phyloP scores from a whole-genome alignment of 2,797 vertebrate species.

The Acipenser oxyrinchus region DNA sequence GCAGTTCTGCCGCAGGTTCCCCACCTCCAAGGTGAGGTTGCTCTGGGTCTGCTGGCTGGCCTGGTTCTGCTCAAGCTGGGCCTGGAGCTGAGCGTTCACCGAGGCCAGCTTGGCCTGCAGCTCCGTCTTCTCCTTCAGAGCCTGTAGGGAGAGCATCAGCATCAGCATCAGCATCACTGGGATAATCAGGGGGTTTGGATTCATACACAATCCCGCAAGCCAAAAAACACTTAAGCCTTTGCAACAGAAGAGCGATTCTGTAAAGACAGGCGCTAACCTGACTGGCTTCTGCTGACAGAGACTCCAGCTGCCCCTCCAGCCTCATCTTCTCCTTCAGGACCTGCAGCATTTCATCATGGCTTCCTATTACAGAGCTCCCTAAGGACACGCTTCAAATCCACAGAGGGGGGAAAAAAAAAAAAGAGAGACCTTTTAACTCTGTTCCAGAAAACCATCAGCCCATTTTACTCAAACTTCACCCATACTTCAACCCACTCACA shows the following conservation, averaged over 20 bases:
- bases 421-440: background rate
- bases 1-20: constrained; percentile 76
- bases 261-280: constrained; percentile 60
- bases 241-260: background rate
- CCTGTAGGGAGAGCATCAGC: constrained; percentile 47
- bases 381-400: constrained; percentile 68
- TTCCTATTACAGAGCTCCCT: constrained; percentile 84
- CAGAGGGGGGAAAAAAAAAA: constrained; percentile 12
- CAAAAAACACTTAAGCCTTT: background rate
- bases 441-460: too few relatives aligned
- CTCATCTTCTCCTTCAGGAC: constrained; percentile 94
- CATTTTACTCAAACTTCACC: too few relatives aligned
- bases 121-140: constrained; percentile 92
- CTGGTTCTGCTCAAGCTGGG: constrained; percentile 69
- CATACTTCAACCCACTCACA: too few relatives aligned
- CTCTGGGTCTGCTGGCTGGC: constrained; percentile 74
- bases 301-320: constrained; percentile 89
- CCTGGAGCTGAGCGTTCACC: constrained; percentile 75
- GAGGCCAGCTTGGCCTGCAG: constrained; percentile 89
- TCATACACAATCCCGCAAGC: background rate
- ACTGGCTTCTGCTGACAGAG: constrained; percentile 81
- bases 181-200: background rate
- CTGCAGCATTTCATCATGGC: constrained; percentile 87
- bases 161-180: background rate
- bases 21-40: constrained; percentile 71